phyloP scores from a whole-genome alignment of 2,797 vertebrate genomes.

The Neoniphon sammara region DNA sequence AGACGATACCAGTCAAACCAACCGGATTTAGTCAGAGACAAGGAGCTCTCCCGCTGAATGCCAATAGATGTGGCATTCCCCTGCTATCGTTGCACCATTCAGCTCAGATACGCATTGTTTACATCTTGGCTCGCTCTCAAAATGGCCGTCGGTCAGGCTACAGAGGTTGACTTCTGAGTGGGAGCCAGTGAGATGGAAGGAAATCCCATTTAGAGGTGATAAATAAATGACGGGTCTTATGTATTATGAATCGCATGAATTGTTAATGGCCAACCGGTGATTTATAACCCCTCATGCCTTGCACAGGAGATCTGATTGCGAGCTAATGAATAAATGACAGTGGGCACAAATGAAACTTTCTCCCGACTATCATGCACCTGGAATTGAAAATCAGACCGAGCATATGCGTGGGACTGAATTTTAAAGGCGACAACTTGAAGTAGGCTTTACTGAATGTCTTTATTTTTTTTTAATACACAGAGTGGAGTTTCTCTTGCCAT shows the following conservation, averaged over 20 bases:
- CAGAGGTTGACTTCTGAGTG: slow-evolving; percentile 59
- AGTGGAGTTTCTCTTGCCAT: slow-evolving; percentile 2
- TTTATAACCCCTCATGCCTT: slow-evolving; percentile 88
- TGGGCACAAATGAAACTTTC: slow-evolving; percentile 86
- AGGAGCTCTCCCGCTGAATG: slow-evolving; percentile 7
- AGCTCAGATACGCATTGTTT: slow-evolving; percentile 39
- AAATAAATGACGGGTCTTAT: slow-evolving; percentile 91
- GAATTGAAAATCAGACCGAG: slow-evolving; percentile 72
- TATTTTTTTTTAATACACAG: background rate
- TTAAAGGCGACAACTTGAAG: background rate
- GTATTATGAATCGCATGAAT: slow-evolving; percentile 94
- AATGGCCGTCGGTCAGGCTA: slow-evolving; percentile 62
- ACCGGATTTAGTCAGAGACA: slow-evolving; percentile 17
- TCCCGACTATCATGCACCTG: slow-evolving; percentile 80
- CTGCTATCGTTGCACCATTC: background rate
- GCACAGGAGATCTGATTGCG: slow-evolving; percentile 82
- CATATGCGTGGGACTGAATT: slow-evolving; percentile 3
- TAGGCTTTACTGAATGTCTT: slow-evolving; percentile 12
- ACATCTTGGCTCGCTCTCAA: slow-evolving; percentile 50
- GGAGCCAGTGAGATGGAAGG: slow-evolving; percentile 81
- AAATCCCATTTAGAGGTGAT: slow-evolving; percentile 88
- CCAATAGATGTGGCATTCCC: background rate
- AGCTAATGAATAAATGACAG: slow-evolving; percentile 95
- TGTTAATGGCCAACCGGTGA: slow-evolving; percentile 89
- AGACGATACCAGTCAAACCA: slow-evolving; percentile 36